These are phyloP conservation scores for Pollenia labialis DNA, from an alignment of 2,888 invertebrate species.

Conservation along the genomic window DNA sequence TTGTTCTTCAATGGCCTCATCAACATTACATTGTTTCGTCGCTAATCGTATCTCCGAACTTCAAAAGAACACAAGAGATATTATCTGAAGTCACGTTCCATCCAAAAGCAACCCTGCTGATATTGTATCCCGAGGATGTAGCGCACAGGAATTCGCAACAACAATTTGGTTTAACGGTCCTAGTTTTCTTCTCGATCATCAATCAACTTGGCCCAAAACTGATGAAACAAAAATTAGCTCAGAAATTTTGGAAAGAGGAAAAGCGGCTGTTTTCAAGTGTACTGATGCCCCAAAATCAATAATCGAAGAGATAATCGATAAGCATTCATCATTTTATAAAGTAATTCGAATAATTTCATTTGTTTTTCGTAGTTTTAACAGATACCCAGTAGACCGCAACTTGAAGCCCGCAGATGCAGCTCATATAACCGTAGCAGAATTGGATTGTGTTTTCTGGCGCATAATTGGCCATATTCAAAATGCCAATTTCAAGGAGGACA, in stretches of 20 bases:
- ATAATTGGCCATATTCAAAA: slow-evolving; percentile 8
- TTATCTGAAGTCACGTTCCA: slow-evolving; percentile 50
- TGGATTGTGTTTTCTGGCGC: slow-evolving; percentile 3
- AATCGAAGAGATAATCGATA: slow-evolving; percentile 24
- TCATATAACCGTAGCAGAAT: not conserved
- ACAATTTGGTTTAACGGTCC: slow-evolving; percentile 65
- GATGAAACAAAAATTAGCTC: not conserved
- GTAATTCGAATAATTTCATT: slow-evolving; percentile 27
- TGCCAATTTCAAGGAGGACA: not conserved
- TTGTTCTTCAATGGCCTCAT: slow-evolving; percentile 37
- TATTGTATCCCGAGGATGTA: slow-evolving; percentile 56
- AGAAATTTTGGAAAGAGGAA: not conserved
- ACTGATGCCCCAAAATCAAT: slow-evolving; percentile 4
- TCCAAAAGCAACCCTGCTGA: slow-evolving; percentile 59
- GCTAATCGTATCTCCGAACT: slow-evolving; percentile 66
- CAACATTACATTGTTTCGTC: slow-evolving; percentile 68
- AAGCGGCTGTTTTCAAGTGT: slow-evolving; percentile 12
- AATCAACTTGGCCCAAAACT: slow-evolving; percentile 11
- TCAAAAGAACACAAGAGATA: slow-evolving; percentile 44
- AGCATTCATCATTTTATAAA: slow-evolving; percentile 42
- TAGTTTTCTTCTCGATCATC: slow-evolving; percentile 23
- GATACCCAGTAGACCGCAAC: slow-evolving; percentile 9
- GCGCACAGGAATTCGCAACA: slow-evolving; percentile 30
- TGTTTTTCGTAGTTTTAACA: slow-evolving; percentile 46
- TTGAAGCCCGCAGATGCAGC: not conserved